phyloP scores from a whole-genome alignment of 2,113 vertebrate genomes.

The Amblyopsis rosae region DNA sequence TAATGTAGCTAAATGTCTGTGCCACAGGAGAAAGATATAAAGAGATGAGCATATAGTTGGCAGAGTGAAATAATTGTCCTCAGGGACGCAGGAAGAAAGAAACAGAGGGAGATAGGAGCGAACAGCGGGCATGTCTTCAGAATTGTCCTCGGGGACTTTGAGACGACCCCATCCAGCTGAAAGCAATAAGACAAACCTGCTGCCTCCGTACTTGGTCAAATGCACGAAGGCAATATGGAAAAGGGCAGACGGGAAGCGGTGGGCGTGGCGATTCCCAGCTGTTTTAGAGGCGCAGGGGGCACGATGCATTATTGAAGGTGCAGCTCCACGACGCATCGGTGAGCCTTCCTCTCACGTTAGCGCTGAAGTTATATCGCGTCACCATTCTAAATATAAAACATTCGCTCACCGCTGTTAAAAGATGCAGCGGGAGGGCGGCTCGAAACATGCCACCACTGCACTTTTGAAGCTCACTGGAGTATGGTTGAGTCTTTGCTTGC shows the following conservation, averaged over 20 bases:
- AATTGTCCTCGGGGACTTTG: constrained; percentile 3
- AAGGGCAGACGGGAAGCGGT: constrained; percentile 56
- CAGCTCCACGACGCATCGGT: constrained; percentile 65
- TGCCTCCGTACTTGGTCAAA: constrained; percentile 37
- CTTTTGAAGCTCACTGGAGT: constrained; percentile 40
- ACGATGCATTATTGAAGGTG: constrained; percentile 73
- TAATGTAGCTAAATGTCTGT: constrained; percentile 28
- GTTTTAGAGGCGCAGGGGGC: constrained; percentile 65
- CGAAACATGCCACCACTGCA: constrained; percentile 41
- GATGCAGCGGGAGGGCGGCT: constrained; percentile 59
- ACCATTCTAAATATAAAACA: constrained; percentile 72
- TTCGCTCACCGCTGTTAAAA: constrained; percentile 65
- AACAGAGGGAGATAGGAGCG: background rate
- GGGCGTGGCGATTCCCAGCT: constrained; percentile 58
- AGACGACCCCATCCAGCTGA: background rate
- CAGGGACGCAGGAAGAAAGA: constrained; percentile 18
- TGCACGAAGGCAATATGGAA: constrained; percentile 35
- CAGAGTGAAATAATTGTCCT: constrained; percentile 3
- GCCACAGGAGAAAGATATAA: background rate
- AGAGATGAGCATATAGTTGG: too few relatives aligned
- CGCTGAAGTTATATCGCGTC: constrained; percentile 61
- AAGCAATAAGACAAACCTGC: constrained; percentile 37
- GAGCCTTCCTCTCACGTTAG: constrained; percentile 73
- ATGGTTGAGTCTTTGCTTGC: constrained; percentile 15
- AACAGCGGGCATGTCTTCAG: background rate